Base-by-base conservation (phyloP, 64 coral and sea anemone species). In the Orbicella faveolata region DNA sequence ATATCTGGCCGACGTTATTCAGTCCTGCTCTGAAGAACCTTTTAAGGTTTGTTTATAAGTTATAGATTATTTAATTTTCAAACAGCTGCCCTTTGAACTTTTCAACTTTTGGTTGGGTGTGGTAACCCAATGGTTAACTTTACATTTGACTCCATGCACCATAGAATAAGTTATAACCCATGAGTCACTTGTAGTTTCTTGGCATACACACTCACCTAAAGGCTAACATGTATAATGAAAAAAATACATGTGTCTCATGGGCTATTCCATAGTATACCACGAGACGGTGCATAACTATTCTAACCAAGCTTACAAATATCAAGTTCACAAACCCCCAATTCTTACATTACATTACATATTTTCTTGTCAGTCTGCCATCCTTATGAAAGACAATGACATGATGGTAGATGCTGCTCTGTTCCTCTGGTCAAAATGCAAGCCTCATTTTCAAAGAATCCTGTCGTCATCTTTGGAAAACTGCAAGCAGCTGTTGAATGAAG, bases 351-450 rank as follows among this genome's bases (percentile, higher is more conserved):
- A 23, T 83, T 83, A 7, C 34, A 52, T 52, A 52, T 88, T 64
- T 17, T 81, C 34, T 93, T 81, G 77, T 18, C 65, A 98, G 96
- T 93, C 93, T 74, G 83, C 93, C 75, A 93, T 98, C 30, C 48
- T 88, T 33, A 75, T 76, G 52, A 90, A 88, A 70, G 96, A 98
- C 72, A 68, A 78, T 55, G 94, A 98, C 75, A 98, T 98, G 94
- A 91, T 98, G 61, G 92, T 98, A 3, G 96, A 98, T 86, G 94
- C 96, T 2, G 86, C 94, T 34, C 63, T 98, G 18, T 98, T 95
- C 62, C 96, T 98, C 0, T 98, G 96, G 96, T 87, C 77, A 53
- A 95, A 95, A 80, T 98, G 96, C 36, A 98, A 93, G 75, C 74
- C 93, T 51, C 91, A 95, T 87, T 98, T 98, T 34, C 96, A 98